Percentiles rank a stretch among this genome's conserved stretches.
These are phyloP conservation scores for Bambusicola thoracicus DNA, from an alignment of 2,113 vertebrate genomes.

Conservation along the genomic window DNA sequence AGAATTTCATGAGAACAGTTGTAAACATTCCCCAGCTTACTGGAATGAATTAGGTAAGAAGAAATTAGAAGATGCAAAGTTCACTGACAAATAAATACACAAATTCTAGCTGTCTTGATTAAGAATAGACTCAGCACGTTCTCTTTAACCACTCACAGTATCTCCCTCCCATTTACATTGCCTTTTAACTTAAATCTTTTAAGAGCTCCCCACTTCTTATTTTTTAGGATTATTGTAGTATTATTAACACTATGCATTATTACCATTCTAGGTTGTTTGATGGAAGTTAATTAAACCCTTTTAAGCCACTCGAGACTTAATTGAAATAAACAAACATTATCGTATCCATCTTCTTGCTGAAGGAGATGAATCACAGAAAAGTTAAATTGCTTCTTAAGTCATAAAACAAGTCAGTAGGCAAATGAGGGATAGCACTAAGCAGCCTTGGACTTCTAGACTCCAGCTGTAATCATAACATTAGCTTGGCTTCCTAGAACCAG, in stretches of 20 bases:
- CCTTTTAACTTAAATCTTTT: neutral
- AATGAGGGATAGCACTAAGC: slow-evolving; percentile 19
- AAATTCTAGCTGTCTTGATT: neutral
- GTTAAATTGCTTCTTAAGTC: slow-evolving; percentile 42
- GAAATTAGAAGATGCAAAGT: neutral
- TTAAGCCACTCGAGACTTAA: slow-evolving; percentile 29
- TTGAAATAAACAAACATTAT: slow-evolving; percentile 57
- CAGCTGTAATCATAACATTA: slow-evolving; percentile 18
- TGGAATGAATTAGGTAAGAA: neutral
- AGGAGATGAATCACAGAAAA: slow-evolving; percentile 40
- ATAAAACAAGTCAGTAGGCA: slow-evolving; percentile 42
- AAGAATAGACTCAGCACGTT: neutral
- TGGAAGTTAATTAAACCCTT: slow-evolving; percentile 55
- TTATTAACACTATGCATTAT: slow-evolving; percentile 11
- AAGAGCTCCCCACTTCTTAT: neutral
- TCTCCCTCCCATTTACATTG: neutral
- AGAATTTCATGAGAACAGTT: neutral
- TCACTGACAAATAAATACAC: neutral
- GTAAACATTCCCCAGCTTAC: neutral
- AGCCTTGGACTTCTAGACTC: slow-evolving; percentile 33
- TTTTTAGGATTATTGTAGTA: neutral
- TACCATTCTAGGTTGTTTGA: slow-evolving; percentile 25
- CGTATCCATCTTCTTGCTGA: slow-evolving; percentile 18
- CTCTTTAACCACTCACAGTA: neutral
- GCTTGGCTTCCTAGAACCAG: slow-evolving; percentile 18